Base-by-base conservation (phyloP, 2,797 vertebrate species). In the Furcifer pardalis region DNA sequence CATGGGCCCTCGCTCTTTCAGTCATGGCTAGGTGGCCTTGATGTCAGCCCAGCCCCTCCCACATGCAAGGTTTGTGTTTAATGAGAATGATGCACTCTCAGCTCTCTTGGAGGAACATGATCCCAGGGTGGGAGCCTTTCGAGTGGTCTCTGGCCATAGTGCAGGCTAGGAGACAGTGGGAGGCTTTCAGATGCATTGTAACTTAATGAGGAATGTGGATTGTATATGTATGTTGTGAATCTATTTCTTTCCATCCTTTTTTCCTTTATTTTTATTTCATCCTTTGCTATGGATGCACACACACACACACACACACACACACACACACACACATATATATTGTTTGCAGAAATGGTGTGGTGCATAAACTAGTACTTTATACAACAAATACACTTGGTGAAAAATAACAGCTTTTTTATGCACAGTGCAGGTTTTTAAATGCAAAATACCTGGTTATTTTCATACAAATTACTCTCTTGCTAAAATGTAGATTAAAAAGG, bases 41-140 rank as follows among this genome's bases (percentile, higher is more conserved):
- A 95, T 96, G 95, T 94, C 94, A 93, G 92, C 0, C 0, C 93
- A 83, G 93, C 93, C 94, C 94, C 94, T 95, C 95, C 95, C 89
- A 94, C 87, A 56, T 88, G 83, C 91, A 87, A 92, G 90, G 90
- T 93, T 95, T 93, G 92, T 93, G 92, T 96, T 95, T 96, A 96
- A 96, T 96, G 95, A 95, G 94, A 94, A 96, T 95, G 96, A 95
- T 93, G 92, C 91, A 92, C 95, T 94, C 95, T 96, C 94, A 95
- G 92, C 95, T 94, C 95, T 92, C 60, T 83, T 94, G 92, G 89
- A 95, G 89, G 93, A 81, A 92, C 92, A 90, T 91, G 86, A 89
- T 95, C 91, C 91, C 91, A 82, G 94, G 92, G 93, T 78, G 80
- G 83, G 87, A 93, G 86, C 62, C 2, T 95, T 94, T 90, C 94